Percentiles rank a stretch among this genome's conserved stretches.
Conservation (phyloP, 2,888 invertebrate species). For the Acanthosepion esculentum region DNA sequence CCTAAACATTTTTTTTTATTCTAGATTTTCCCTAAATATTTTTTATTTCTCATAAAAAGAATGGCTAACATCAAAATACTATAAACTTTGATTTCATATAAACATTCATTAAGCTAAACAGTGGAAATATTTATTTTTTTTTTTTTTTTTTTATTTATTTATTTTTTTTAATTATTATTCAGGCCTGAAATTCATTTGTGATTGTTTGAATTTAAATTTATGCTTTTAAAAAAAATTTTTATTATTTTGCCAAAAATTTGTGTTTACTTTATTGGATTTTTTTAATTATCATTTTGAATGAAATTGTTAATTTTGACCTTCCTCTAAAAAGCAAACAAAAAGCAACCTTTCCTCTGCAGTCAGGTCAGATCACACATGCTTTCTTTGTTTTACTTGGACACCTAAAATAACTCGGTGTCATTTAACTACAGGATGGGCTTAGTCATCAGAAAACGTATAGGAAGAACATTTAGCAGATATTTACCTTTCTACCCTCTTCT, state of each 20-base stretch:
- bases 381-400: neutral
- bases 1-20: neutral
- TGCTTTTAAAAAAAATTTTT: neutral
- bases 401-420: neutral
- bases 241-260: neutral
- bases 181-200: slow-evolving; percentile 14
- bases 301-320: slow-evolving; percentile 7
- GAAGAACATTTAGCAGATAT: too few species aligned
- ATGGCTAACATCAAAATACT: slow-evolving; percentile 20
- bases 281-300: neutral
- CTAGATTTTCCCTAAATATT: neutral
- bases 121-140: neutral
- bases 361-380: neutral
- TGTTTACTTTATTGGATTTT: slow-evolving; percentile 33
- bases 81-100: neutral
- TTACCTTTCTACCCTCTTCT: neutral
- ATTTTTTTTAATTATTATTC: neutral
- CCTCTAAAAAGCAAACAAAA: neutral
- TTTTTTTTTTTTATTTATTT: neutral
- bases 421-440: neutral
- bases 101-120: neutral
- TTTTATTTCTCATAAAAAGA: neutral
- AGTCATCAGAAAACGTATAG: neutral
- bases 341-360: slow-evolving; percentile 16
- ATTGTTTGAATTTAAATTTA: slow-evolving; percentile 33